Evolutionary conservation across 2,797 vertebrate species (phyloP), one percentile per base, ranked within the genome.

Genomic region (Urophycis tenuis): DNA sequence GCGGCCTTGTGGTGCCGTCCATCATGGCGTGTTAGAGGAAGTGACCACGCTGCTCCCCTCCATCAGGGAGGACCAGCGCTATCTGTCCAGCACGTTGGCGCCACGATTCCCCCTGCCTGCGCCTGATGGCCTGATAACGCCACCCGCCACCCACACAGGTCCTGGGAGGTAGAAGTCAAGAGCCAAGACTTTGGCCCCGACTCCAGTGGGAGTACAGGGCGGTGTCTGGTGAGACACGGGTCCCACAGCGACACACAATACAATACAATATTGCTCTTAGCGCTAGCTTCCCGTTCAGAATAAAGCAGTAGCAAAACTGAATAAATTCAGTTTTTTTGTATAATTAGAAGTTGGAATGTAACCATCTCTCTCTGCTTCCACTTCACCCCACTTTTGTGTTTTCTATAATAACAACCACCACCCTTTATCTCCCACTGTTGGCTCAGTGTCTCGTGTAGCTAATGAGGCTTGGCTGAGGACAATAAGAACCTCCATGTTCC

Each of bases 401-500:
- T 30, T 14, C 67, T 31, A 29, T 15, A 29, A 31, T 5, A 69
- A 30, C 30, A 15, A 31, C 67, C n/a, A 31, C 67, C n/a, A 29
- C 8, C 64, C 64, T 11, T 12, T 11, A n/a, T 22, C 49, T 7
- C 67, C 25, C 77, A 77, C 73, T 82, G 82, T 82, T 81, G 76
- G 72, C 75, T 84, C 81, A 88, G 87, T 83, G 83, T 74, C 81
- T 77, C 79, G 34, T 33, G n/a, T 67, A 72, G n/a, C 73, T 87
- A 87, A 86, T 82, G 81, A 88, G 79, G 77, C 77, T 73, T 71
- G 72, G 32, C 25, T 11, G 83, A 80, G 78, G 76, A 87, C 87
- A 87, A 84, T 74, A 80, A 81, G 75, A 74, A 77, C 76, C 80
- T 89, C 83, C 81, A 76, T 81, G 80, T 22, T 64, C 60, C 60